Conservation (phyloP, 2,888 invertebrate genomes). For the Ochropleura leucogaster region DNA sequence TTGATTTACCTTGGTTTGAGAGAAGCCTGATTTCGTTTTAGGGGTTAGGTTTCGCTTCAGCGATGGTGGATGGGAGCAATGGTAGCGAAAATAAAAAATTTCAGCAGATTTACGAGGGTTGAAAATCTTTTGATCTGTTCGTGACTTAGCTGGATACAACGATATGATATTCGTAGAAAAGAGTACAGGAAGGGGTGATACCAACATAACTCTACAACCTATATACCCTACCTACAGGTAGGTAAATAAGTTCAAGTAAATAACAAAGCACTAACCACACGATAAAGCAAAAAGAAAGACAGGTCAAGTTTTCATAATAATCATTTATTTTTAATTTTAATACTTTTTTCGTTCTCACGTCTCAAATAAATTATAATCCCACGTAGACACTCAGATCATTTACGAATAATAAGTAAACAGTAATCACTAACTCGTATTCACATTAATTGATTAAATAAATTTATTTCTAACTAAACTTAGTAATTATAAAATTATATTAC, state of each 20-base stretch:
- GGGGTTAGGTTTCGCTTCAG: background rate
- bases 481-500: conserved; percentile 64
- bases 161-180: too few relatives aligned
- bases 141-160: background rate
- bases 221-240: background rate
- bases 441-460: conserved; percentile 63
- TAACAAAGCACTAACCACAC: conserved; percentile 25
- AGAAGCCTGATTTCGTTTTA: background rate
- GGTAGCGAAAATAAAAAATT: background rate
- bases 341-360: conserved; percentile 66
- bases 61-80: too few relatives aligned
- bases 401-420: conserved; percentile 67
- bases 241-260: conserved; percentile 26
- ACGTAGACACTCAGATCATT: conserved; percentile 78
- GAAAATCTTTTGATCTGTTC: background rate
- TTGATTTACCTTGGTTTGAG: background rate
- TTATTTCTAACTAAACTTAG: conserved; percentile 60
- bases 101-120: background rate
- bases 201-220: background rate
- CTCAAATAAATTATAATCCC: conserved; percentile 76
- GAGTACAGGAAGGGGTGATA: background rate
- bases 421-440: conserved; percentile 67
- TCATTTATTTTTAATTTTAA: conserved; percentile 63
- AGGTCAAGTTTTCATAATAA: conserved; percentile 27
- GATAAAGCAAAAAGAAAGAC: too few relatives aligned